A percentile compares a stretch with the other conserved stretches of the same genome.
phyloP scores from a whole-genome alignment of 2,797 vertebrate genomes.

The Sebastes cheni region DNA sequence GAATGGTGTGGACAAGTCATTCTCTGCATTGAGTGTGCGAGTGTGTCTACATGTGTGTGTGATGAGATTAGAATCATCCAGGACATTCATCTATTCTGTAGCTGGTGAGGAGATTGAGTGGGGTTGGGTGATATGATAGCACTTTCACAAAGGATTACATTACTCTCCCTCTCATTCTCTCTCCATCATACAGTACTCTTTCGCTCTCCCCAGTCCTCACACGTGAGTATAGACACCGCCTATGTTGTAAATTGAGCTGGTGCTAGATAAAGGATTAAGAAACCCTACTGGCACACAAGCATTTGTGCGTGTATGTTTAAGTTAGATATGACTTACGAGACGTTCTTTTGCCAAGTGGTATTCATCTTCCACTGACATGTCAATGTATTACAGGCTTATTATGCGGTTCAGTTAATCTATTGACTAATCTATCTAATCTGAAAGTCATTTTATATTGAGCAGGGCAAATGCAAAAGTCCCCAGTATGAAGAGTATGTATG shows the following conservation, averaged over 20 bases:
- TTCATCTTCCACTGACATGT: background rate
- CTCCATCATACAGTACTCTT: conserved; percentile 23
- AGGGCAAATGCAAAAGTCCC: background rate
- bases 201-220: conserved; percentile 38
- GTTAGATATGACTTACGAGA: conserved; percentile 1
- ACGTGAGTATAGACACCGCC: conserved; percentile 64
- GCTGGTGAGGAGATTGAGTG: conserved; percentile 68
- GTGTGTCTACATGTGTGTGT: conserved; percentile 1
- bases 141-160: conserved; percentile 76
- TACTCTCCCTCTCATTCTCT: conserved; percentile 51
- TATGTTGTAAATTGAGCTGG: conserved; percentile 49
- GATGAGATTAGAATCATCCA: conserved; percentile 70
- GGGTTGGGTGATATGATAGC: conserved; percentile 68
- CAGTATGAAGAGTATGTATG: background rate
- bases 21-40: conserved; percentile 7
- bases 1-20: conserved; percentile 41
- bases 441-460: background rate
- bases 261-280: conserved; percentile 46
- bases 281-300: background rate
- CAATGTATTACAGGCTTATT: background rate
- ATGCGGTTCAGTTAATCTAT: background rate
- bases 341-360: background rate
- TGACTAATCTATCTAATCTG: background rate
- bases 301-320: background rate
- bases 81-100: conserved; percentile 72